phyloP scores from a whole-genome alignment of 1,140 invertebrate species.

The Maniola jurtina region DNA sequence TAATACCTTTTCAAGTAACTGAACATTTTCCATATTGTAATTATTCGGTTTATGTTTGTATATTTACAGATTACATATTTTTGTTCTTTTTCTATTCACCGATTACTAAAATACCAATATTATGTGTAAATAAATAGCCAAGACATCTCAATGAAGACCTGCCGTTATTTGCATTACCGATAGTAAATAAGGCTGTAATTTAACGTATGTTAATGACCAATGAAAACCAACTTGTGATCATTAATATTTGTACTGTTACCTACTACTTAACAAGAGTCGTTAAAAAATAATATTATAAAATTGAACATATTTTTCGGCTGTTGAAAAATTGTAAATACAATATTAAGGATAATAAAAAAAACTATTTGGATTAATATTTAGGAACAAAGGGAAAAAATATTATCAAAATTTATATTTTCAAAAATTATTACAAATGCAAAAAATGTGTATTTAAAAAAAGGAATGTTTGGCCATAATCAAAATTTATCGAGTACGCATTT shows the following conservation, averaged over 20 bases:
- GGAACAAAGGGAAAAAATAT: conserved; percentile 76
- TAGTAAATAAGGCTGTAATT: conserved; percentile 73
- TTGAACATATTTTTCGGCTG: conserved; percentile 79
- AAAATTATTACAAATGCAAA: conserved; percentile 78
- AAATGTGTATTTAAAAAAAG: conserved; percentile 72
- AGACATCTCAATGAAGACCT: conserved; percentile 55
- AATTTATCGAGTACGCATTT: conserved; percentile 68
- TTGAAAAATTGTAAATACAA: conserved; percentile 79
- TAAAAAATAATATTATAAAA: conserved; percentile 78
- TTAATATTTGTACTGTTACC: conserved; percentile 79
- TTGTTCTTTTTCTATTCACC: neutral
- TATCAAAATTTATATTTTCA: conserved; percentile 79
- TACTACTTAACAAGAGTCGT: conserved; percentile 79
- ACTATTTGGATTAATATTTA: conserved; percentile 79
- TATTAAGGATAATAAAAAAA: conserved; percentile 78
- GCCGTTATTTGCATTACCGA: conserved; percentile 69
- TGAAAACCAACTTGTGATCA: conserved; percentile 81
- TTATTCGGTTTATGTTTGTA: too few species aligned
- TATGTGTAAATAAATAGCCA: conserved; percentile 6
- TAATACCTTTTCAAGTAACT: too few species aligned
- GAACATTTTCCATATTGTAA: too few species aligned
- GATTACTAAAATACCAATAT: neutral
- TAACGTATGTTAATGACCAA: conserved; percentile 80
- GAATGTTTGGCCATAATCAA: conserved; percentile 75
- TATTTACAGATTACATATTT: too few species aligned